Evolutionary conservation across 2,113 vertebrate species (phyloP), one percentile per base, ranked within the genome.

Genomic region (Proteles cristata): DNA sequence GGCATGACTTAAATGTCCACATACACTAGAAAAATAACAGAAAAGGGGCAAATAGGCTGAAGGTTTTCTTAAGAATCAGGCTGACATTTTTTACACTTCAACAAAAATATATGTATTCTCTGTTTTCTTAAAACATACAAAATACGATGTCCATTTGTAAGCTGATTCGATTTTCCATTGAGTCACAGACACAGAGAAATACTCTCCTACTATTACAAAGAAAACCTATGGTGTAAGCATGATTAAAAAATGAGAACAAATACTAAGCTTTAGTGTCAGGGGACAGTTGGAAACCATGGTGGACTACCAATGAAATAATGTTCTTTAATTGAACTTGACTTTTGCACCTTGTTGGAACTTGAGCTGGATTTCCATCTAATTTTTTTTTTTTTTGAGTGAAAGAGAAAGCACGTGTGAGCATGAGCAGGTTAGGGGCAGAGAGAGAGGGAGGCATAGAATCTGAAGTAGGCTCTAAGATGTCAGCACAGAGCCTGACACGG

Each of bases 301-400:
- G n/a, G 87, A 90, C 14, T 71, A 95, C 21, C 21, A 61, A 85
- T 45, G 28, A 81, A 94, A 94, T 76, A 25, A 92, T 61, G 35
- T 82, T 63, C 14, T 84, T 48, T 77, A 91, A 82, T 31, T 39
- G 7, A 12, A 69, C 26, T 85, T 77, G n/a, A 88, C 35, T 92
- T 2, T 61, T 88, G 43, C 43, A 35, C n/a, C 50, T 50, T 74
- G 28, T 17, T 76, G 61, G 84, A 50, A 92, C 50, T 45, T 68
- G 31, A 89, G 12, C n/a, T 35, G 26, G 33, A 17, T 76, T 76
- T 81, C 74, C 33, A 39, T 39, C 39, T 39, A 39, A 39, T 39
- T 39, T 39, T 39, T 3, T 39, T 39, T 39, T 39, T 39, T 39
- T 39, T 39, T 39, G 39, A 39, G 39, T 39, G 39, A 39, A 39